Conservation (phyloP, 2,113 vertebrate genomes). For the Dascyllus trimaculatus region DNA sequence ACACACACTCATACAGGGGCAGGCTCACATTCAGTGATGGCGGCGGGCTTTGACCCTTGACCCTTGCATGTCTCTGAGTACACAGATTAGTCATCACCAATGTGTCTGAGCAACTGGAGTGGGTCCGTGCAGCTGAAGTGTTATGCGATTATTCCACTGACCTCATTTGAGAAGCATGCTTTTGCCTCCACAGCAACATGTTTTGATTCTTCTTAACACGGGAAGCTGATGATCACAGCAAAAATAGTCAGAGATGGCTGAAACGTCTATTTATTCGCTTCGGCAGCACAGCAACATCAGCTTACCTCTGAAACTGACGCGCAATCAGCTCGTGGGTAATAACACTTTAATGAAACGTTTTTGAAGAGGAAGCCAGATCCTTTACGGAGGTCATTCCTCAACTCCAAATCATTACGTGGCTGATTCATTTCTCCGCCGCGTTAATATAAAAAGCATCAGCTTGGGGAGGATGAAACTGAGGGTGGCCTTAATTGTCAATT, state of each 20-base stretch:
- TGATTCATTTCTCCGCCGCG: constrained; percentile 59
- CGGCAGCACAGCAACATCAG: constrained; percentile 3
- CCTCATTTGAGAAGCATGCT: constrained; percentile 35
- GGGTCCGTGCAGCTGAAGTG: constrained; percentile 25
- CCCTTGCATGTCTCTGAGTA: constrained; percentile 25
- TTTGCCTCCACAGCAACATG: constrained; percentile 17
- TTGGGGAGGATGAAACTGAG: constrained; percentile 60
- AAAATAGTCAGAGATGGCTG: neutral
- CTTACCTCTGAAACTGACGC: constrained; percentile 27
- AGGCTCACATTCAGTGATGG: constrained; percentile 37
- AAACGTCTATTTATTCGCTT: neutral
- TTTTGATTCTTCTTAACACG: neutral
- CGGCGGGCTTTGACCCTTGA: constrained; percentile 37
- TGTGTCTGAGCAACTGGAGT: constrained; percentile 22
- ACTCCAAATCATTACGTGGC: constrained; percentile 47
- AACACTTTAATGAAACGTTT: constrained; percentile 63
- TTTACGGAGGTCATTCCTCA: constrained; percentile 50
- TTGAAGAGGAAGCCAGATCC: constrained; percentile 41
- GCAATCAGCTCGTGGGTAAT: constrained; percentile 61
- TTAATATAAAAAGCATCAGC: constrained; percentile 73
- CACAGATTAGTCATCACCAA: constrained; percentile 53
- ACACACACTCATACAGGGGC: constrained; percentile 17
- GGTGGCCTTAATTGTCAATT: constrained; percentile 76
- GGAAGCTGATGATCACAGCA: neutral
- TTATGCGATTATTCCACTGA: constrained; percentile 59